phyloP scores from a whole-genome alignment of 2,113 vertebrate genomes.

The Oryzias celebensis region DNA sequence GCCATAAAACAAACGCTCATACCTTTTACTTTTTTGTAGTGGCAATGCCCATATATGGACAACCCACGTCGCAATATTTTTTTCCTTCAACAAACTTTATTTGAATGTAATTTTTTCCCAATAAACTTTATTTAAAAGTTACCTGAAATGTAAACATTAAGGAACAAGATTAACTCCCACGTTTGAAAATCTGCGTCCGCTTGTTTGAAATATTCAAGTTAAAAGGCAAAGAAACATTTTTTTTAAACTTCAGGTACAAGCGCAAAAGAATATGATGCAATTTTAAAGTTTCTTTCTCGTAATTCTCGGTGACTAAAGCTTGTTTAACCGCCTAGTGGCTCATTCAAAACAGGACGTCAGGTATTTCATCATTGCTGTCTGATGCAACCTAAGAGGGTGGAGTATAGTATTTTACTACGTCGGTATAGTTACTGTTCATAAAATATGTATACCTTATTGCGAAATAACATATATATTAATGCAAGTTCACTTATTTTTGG shows the following conservation, averaged over 20 bases:
- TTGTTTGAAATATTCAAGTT: slow-evolving; percentile 34
- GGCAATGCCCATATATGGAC: slow-evolving; percentile 36
- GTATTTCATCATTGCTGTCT: neutral
- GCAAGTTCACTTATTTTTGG: too few relatives aligned
- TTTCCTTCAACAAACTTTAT: too few relatives aligned
- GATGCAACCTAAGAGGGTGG: neutral
- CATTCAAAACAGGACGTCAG: neutral
- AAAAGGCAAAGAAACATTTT: slow-evolving; percentile 3
- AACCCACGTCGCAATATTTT: neutral
- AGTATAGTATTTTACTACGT: too few relatives aligned
- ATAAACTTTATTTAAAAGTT: too few relatives aligned
- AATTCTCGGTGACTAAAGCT: too few relatives aligned
- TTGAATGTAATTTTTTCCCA: too few relatives aligned
- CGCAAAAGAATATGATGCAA: too few relatives aligned
- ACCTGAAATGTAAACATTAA: too few relatives aligned
- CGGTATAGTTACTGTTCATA: neutral
- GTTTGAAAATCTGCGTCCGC: slow-evolving; percentile 8
- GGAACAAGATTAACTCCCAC: too few relatives aligned
- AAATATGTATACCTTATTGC: neutral
- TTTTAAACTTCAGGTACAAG: neutral
- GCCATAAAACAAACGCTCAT: too few relatives aligned
- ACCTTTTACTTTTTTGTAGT: slow-evolving; percentile 13
- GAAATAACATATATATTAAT: too few relatives aligned
- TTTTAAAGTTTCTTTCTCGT: too few relatives aligned
- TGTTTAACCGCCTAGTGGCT: neutral